A percentile compares a stretch with the other conserved stretches of the same genome.
phyloP scores from a whole-genome alignment of 2,797 vertebrate species.

The Podarcis siculus region DNA sequence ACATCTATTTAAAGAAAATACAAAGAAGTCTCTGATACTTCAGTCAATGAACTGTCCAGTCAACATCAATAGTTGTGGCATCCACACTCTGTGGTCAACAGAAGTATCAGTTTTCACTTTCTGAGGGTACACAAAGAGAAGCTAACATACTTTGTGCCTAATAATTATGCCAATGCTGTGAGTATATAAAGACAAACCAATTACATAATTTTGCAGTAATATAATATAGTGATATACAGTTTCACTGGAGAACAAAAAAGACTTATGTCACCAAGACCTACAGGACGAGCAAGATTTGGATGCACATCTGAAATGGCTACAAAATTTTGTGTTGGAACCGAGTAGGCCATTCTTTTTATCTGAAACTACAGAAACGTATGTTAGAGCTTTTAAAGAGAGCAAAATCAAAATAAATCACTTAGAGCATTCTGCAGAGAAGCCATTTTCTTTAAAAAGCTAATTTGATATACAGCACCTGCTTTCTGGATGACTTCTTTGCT shows the following conservation, averaged over 20 bases:
- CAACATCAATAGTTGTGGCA: slow-evolving; percentile 58
- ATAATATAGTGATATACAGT: slow-evolving; percentile 49
- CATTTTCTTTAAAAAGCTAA: slow-evolving; percentile 48
- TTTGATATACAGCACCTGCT: slow-evolving; percentile 42
- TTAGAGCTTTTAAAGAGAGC: slow-evolving; percentile 33
- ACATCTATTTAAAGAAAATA: slow-evolving; percentile 66
- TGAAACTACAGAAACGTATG: slow-evolving; percentile 70
- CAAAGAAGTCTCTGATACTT: slow-evolving; percentile 71
- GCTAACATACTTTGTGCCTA: slow-evolving; percentile 53
- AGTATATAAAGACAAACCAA: slow-evolving; percentile 61
- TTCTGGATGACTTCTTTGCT: slow-evolving; percentile 39
- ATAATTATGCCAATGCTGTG: slow-evolving; percentile 65
- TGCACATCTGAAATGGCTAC: slow-evolving; percentile 89
- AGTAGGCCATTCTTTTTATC: slow-evolving; percentile 79
- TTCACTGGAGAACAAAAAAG: slow-evolving; percentile 64
- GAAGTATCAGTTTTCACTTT: slow-evolving; percentile 71
- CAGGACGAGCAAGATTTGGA: slow-evolving; percentile 87
- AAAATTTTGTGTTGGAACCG: slow-evolving; percentile 71
- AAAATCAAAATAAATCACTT: slow-evolving; percentile 62
- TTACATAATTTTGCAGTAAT: slow-evolving; percentile 70
- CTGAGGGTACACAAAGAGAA: slow-evolving; percentile 64
- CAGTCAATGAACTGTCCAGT: slow-evolving; percentile 55
- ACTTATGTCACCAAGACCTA: slow-evolving; percentile 76
- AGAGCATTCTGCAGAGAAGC: slow-evolving; percentile 49
- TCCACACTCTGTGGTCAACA: slow-evolving; percentile 53